These are phyloP conservation scores for Stenichneumon culpator DNA, from an alignment of 2,888 invertebrate genomes.

Conservation along the genomic window DNA sequence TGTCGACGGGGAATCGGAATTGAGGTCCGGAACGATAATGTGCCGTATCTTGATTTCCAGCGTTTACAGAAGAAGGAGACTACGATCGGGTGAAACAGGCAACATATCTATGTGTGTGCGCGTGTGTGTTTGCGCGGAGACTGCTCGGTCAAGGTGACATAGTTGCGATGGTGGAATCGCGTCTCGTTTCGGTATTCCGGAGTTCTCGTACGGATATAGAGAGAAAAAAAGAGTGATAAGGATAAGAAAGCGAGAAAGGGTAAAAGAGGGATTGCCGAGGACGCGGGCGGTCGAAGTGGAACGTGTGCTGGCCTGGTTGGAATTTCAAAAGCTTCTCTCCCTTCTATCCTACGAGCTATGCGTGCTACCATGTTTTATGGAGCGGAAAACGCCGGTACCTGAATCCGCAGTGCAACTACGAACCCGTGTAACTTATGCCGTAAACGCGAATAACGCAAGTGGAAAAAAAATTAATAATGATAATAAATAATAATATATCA, in stretches of 20 bases:
- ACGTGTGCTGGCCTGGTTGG: constrained; percentile 47
- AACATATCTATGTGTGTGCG: not conserved
- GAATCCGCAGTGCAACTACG: constrained; percentile 47
- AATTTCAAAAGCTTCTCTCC: constrained; percentile 64
- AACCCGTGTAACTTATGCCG: constrained; percentile 45
- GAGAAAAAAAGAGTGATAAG: not conserved
- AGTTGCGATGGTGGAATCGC: not conserved
- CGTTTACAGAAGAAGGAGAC: not conserved
- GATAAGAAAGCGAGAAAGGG: constrained; percentile 7
- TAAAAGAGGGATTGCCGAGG: constrained; percentile 36
- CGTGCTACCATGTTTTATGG: constrained; percentile 69
- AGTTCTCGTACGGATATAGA: constrained; percentile 17
- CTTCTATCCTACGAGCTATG: constrained; percentile 37
- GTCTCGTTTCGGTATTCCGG: not conserved
- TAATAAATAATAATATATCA: not conserved
- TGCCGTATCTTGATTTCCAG: constrained; percentile 12
- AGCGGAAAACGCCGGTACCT: constrained; percentile 64
- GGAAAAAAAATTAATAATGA: constrained; percentile 21
- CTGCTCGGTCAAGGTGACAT: not conserved
- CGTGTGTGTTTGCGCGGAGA: not conserved
- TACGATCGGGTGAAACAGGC: constrained; percentile 7
- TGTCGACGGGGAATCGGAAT: not conserved
- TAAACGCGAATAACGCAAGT: constrained; percentile 29
- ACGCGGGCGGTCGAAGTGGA: constrained; percentile 30
- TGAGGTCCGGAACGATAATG: not conserved